Conservation (phyloP, 1,140 invertebrate genomes). For the Drosophila nigromelanica region DNA sequence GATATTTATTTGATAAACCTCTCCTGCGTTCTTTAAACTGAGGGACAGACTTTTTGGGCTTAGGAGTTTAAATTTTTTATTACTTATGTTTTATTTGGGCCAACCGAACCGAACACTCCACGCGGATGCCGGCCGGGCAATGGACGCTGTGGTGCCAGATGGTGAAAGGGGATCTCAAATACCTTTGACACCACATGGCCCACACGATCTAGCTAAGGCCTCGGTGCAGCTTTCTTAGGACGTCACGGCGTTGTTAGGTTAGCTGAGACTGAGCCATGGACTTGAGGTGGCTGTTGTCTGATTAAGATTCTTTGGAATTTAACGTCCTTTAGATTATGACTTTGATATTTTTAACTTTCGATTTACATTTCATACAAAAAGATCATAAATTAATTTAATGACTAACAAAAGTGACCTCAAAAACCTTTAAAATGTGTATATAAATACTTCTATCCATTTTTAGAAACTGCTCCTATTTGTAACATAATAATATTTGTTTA, state of each 20-base stretch:
- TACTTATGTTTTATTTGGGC: slow-evolving; percentile 2
- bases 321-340: no score
- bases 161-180: not conserved
- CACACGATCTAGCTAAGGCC: slow-evolving; percentile 36
- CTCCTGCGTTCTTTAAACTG: not conserved
- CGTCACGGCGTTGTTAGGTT: no score
- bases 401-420: no score
- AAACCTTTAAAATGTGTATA: no score
- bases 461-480: no score
- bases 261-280: slow-evolving; percentile 26
- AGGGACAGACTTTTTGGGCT: not conserved
- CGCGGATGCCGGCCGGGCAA: slow-evolving; percentile 48
- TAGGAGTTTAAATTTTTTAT: not conserved
- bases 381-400: no score
- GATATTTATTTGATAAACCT: not conserved
- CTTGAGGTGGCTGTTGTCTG: slow-evolving; percentile 14
- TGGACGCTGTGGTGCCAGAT: slow-evolving; percentile 3
- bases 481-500: no score
- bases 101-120: slow-evolving; percentile 35
- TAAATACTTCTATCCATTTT: no score
- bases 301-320: no score
- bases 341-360: no score
- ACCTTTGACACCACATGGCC: not conserved
- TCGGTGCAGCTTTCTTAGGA: not conserved
- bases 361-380: no score